A percentile compares a stretch with the other conserved stretches of the same genome.
phyloP scores from a whole-genome alignment of 1,140 invertebrate genomes.

The Aricia agestis region DNA sequence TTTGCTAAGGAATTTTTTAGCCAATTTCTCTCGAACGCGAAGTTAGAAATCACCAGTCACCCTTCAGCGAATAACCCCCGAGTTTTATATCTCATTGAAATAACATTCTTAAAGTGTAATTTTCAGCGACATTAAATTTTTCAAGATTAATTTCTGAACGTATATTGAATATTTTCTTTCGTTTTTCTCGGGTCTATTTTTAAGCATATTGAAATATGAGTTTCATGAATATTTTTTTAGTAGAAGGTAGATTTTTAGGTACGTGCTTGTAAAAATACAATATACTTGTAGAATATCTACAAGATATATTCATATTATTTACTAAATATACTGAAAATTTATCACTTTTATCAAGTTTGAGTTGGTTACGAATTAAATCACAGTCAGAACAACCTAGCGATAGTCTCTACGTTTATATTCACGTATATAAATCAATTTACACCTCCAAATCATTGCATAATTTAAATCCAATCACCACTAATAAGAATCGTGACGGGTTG shows the following conservation, averaged over 20 bases:
- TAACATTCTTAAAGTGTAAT: slow-evolving; percentile 16
- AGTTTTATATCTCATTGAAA: slow-evolving; percentile 22
- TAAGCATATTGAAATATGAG: too few species aligned
- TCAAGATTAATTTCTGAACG: neutral
- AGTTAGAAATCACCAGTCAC: slow-evolving; percentile 70
- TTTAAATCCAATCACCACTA: slow-evolving; percentile 7
- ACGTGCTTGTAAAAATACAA: too few species aligned
- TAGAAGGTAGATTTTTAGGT: too few species aligned
- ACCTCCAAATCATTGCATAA: neutral
- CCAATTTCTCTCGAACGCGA: slow-evolving; percentile 63
- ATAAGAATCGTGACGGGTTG: neutral
- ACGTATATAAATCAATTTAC: neutral
- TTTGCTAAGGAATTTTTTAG: slow-evolving; percentile 72
- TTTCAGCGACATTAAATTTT: slow-evolving; percentile 17
- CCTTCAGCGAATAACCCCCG: slow-evolving; percentile 40
- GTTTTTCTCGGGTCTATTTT: neutral
- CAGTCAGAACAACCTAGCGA: too few species aligned
- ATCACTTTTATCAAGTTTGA: too few species aligned
- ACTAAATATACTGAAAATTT: too few species aligned
- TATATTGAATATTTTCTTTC: slow-evolving; percentile 7
- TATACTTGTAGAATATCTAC: too few species aligned
- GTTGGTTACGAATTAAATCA: too few species aligned
- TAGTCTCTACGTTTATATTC: too few species aligned
- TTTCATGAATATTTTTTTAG: too few species aligned
- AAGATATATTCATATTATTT: too few species aligned